Evolutionary conservation across 2,113 vertebrate genomes (phyloP), one percentile per base, ranked within the genome.

Genomic region (Trogon melanurus): DNA sequence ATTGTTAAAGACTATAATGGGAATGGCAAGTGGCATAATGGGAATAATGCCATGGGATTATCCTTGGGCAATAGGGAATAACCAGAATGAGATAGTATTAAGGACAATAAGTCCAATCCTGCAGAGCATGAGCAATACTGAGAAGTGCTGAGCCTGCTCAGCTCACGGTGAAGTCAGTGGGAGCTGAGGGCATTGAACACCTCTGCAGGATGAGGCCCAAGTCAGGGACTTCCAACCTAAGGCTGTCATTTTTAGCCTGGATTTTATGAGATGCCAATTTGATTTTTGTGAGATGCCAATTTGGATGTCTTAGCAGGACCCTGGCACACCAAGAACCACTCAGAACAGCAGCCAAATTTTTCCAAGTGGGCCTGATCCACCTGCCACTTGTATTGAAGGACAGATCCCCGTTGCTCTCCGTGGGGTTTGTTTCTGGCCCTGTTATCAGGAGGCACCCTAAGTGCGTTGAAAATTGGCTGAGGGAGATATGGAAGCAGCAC

Each of bases 21-120:
- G 94, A 97, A 96, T 89, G 94, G 92, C 97, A 97, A 97, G 96
- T 97, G 85, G 96, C 94, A 96, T 97, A 97, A 97, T 96, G 95
- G 97, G 96, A 97, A 96, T 97, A 97, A 97, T 97, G 96, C 97
- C 92, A 64, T 93, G 94, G 94, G 97, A 97, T 97, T 97, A 97
- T 97, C 97, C 95, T 89, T 96, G 82, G 92, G 93, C 95, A 97
- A 96, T 96, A 97, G 97, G 92, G 95, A 96, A 96, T 97, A 97
- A 97, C 96, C 94, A 95, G 97, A 97, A 97, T 97, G 96, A 97
- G 95, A 97, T 96, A 96, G 97, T 97, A 97, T 97, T 97, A 97
- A 97, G 97, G 96, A 97, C 97, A 97, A 17, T 95, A 95, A 96
- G 89, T 96, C 93, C 96, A 92, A 95, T 96, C 97, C 97, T 96